Evolutionary conservation across 2,797 vertebrate species (phyloP).

Genomic region (Myotis myotis): DNA sequence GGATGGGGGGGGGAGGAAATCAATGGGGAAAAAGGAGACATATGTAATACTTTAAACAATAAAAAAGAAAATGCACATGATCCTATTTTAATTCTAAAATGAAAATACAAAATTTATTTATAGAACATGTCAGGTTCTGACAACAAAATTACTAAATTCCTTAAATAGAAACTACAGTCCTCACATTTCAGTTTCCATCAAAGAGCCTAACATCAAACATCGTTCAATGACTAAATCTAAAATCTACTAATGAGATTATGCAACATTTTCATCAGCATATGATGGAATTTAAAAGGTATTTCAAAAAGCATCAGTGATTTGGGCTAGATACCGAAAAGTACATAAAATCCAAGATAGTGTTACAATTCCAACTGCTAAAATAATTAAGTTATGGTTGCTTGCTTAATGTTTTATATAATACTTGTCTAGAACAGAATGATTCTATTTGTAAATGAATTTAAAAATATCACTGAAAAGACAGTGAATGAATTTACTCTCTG

Average conservation of each 20-base stretch:
- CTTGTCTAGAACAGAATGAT: constrained; percentile 46
- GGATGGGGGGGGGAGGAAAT: no score
- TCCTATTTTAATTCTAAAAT: constrained; percentile 55
- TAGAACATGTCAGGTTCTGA: constrained; percentile 35
- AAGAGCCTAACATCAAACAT: constrained; percentile 46
- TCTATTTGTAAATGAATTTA: constrained; percentile 26
- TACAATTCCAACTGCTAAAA: constrained; percentile 57
- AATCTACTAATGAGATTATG: constrained; percentile 45
- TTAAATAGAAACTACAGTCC: constrained; percentile 46
- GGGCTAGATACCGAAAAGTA: neutral
- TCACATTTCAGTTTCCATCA: constrained; percentile 8
- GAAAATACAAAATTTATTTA: constrained; percentile 62
- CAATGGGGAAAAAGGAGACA: no score
- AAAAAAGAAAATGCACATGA: neutral
- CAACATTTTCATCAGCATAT: constrained; percentile 34
- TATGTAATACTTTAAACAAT: no score
- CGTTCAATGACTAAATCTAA: constrained; percentile 39
- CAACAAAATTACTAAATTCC: constrained; percentile 54
- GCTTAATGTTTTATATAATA: constrained; percentile 51
- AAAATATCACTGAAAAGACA: constrained; percentile 56
- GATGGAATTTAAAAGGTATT: constrained; percentile 26
- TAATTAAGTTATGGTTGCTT: constrained; percentile 50
- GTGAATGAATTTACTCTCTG: constrained; percentile 67
- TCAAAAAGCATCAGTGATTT: constrained; percentile 46
- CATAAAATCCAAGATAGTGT: constrained; percentile 37